Evolutionary conservation across 2,888 invertebrate genomes (phyloP).

Genomic region (Dasysyrphus albostriatus): DNA sequence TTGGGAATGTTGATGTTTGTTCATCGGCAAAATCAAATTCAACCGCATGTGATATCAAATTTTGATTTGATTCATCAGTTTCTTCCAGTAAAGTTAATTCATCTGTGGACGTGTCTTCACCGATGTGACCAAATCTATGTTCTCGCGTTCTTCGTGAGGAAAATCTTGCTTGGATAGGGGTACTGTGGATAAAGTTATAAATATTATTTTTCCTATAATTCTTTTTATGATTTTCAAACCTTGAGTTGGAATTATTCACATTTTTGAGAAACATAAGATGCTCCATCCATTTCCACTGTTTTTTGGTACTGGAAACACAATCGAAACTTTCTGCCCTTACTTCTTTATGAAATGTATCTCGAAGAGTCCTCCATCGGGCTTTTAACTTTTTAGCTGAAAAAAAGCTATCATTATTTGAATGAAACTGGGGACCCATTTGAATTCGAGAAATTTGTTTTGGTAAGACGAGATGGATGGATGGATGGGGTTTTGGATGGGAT

Average conservation of each 20-base stretch:
- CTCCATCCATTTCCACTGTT: slow-evolving; percentile 33
- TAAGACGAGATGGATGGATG: too few species aligned
- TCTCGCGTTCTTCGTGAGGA: background rate
- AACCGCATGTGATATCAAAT: background rate
- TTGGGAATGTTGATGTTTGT: background rate
- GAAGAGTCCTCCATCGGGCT: slow-evolving; percentile 25
- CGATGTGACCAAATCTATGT: background rate
- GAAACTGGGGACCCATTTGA: background rate
- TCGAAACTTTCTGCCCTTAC: background rate
- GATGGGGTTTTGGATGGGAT: background rate
- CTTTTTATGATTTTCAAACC: background rate
- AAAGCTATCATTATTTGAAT: background rate
- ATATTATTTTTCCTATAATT: background rate
- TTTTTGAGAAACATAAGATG: slow-evolving; percentile 12
- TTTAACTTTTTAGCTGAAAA: slow-evolving; percentile 25
- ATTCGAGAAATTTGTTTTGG: background rate
- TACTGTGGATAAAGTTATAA: background rate
- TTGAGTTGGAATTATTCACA: background rate
- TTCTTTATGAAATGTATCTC: slow-evolving; percentile 21
- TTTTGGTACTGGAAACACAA: background rate
- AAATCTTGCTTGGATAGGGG: background rate
- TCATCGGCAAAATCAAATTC: background rate
- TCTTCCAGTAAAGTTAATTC: background rate
- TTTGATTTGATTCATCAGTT: background rate
- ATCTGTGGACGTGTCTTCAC: background rate